A percentile compares a stretch with the other conserved stretches of the same genome.
phyloP scores from a whole-genome alignment of 2,797 vertebrate species.

The Danio albolineatus region DNA sequence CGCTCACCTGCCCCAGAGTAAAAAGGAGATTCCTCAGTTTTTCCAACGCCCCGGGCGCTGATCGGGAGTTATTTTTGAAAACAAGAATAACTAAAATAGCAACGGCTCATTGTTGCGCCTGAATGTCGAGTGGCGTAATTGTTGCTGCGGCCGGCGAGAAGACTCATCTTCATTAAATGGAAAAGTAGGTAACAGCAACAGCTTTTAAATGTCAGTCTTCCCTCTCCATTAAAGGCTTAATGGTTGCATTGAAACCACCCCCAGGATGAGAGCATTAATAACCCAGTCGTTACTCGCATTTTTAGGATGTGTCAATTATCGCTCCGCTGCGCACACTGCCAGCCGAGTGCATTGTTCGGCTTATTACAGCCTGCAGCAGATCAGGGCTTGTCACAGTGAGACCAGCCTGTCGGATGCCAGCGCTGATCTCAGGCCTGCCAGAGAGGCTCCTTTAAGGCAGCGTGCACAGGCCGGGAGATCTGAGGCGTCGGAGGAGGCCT shows the following conservation, averaged over 20 bases:
- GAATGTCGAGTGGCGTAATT: slow-evolving; percentile 64
- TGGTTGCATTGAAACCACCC: slow-evolving; percentile 77
- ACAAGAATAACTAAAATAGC: slow-evolving; percentile 74
- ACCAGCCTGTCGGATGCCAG: slow-evolving; percentile 28
- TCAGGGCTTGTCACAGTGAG: slow-evolving; percentile 54
- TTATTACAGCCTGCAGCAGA: slow-evolving; percentile 69
- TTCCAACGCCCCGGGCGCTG: slow-evolving; percentile 76
- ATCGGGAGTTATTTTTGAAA: slow-evolving; percentile 76
- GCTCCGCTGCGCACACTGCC: slow-evolving; percentile 65
- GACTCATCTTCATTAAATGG: slow-evolving; percentile 73
- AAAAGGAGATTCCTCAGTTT: slow-evolving; percentile 76
- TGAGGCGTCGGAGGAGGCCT: slow-evolving; percentile 50
- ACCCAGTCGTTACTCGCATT: slow-evolving; percentile 76
- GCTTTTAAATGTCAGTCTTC: slow-evolving; percentile 80
- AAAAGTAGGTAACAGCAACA: slow-evolving; percentile 70
- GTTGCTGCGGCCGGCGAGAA: slow-evolving; percentile 61
- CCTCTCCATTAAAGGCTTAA: slow-evolving; percentile 82
- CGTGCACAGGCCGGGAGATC: slow-evolving; percentile 38
- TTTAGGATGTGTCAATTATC: slow-evolving; percentile 81
- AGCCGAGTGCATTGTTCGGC: slow-evolving; percentile 69
- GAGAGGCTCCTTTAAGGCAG: slow-evolving; percentile 52
- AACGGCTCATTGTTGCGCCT: slow-evolving; percentile 61
- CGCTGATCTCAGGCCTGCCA: slow-evolving; percentile 41
- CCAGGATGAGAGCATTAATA: slow-evolving; percentile 81
- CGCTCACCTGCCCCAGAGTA: slow-evolving; percentile 77